phyloP scores from a whole-genome alignment of 2,797 vertebrate species.

The Alectoris magna region DNA sequence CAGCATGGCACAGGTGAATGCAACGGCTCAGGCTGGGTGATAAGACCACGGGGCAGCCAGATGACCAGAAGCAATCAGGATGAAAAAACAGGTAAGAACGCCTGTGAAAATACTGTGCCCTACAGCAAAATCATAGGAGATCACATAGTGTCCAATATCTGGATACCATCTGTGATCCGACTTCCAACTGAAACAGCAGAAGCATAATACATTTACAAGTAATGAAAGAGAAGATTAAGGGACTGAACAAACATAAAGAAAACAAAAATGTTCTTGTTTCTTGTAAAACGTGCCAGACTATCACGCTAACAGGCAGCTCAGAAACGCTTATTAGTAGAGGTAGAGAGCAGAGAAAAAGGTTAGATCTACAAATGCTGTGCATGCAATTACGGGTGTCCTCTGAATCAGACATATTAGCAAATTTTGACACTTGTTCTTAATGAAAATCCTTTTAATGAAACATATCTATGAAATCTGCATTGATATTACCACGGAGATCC shows the following conservation, averaged over 20 bases:
- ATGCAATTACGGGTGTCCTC: background rate
- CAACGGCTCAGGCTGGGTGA: background rate
- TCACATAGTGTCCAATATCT: background rate
- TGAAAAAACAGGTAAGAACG: too few species aligned
- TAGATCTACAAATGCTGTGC: background rate
- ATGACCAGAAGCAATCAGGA: background rate
- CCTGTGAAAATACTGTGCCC: background rate
- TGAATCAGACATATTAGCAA: background rate
- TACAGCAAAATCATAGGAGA: background rate
- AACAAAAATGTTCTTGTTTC: background rate
- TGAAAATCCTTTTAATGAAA: constrained; percentile 32
- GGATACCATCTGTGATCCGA: background rate
- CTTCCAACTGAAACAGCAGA: background rate
- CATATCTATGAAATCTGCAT: background rate
- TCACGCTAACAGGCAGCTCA: background rate
- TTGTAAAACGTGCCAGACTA: background rate
- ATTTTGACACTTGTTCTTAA: constrained; percentile 14
- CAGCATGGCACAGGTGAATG: too few species aligned
- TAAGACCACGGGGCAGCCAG: too few species aligned
- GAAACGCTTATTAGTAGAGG: background rate
- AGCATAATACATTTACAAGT: background rate
- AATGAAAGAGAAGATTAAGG: background rate
- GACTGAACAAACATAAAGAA: background rate
- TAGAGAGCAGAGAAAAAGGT: background rate
- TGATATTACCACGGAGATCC: background rate